Base-by-base conservation (phyloP, 2,888 invertebrate species). In the Drosophila atripex region DNA sequence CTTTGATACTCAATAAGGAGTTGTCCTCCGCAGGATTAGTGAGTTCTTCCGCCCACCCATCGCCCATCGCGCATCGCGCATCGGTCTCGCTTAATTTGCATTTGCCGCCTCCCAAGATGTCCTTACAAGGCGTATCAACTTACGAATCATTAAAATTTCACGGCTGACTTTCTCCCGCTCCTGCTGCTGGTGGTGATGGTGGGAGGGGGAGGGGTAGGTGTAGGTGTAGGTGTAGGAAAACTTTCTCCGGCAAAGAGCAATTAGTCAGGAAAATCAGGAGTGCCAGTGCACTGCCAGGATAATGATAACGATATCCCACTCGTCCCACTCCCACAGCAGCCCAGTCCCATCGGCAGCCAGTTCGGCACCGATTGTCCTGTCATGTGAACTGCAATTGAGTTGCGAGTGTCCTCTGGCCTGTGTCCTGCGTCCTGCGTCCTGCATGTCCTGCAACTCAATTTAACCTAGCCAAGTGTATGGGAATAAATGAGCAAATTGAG, bases 1-100 rank as follows among this genome's bases (percentile, higher is more conserved):
- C 88, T 88, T 83, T 83, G 88, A 88, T 83, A 88, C 88, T 86
- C 76, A 85, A 86, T 86, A 85, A 84, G 85, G 80, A 84, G 69
- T 73, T 75, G 79, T 60, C 77, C 58, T 75, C 78, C 69, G 71
- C 68, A 51, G 76, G 85, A 71, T 69, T 60, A 71, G 59, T 52
- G 68, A 25, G 25, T 71, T 77, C 35, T 5, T 4, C 35, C 5
- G n/a, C 14, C 4, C 12, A 12, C 32, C 11, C 32, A 3, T 12
- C 4, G 3, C 11, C 30, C n/a, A n/a, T 18, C 18, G 18, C n/a
- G n/a, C n/a, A n/a, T n/a, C n/a, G 14, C 7, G 14, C 38, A 2
- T 18, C 18, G 1, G n/a, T n/a, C 59, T 71, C 61, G 63, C 84
- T 73, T 87, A 78, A 85, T 85, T 88, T 85, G 79, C 77, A 80